phyloP scores from a whole-genome alignment of 2,797 vertebrate genomes.

The Cyclura pinguis region DNA sequence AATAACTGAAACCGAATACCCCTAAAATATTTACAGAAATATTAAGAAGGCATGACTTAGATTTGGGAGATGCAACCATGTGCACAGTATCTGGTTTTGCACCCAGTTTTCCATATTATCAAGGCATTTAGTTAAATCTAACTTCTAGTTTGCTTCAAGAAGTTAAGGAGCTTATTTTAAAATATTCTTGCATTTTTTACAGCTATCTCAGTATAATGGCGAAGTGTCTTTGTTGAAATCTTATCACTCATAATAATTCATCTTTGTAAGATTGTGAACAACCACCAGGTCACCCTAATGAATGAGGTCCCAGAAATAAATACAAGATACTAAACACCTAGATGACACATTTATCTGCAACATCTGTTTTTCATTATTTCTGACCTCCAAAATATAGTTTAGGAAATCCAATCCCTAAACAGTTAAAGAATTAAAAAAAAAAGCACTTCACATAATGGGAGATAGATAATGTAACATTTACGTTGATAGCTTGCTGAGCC shows the following conservation, averaged over 20 bases:
- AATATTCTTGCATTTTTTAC: conserved; percentile 29
- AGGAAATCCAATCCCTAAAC: conserved; percentile 32
- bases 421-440: not conserved
- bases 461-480: not conserved
- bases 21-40: not conserved
- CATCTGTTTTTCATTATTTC: not conserved
- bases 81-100: not conserved
- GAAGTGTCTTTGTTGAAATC: conserved; percentile 58
- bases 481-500: not conserved
- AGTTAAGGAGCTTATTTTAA: not conserved
- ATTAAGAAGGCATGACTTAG: not conserved
- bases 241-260: conserved; percentile 49
- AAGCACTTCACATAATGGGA: conserved; percentile 2
- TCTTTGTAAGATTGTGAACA: conserved; percentile 57
- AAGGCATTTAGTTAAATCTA: too few relatives aligned
- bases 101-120: too few relatives aligned
- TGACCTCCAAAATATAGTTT: conserved; percentile 34
- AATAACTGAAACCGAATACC: not conserved
- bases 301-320: conserved; percentile 49
- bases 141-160: too few relatives aligned
- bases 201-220: conserved; percentile 18
- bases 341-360: conserved; percentile 19
- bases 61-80: not conserved
- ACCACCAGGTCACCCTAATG: conserved; percentile 48
- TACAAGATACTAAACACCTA: conserved; percentile 22